Percentiles rank a stretch among this genome's conserved stretches.
Evolutionary conservation across 2,113 vertebrate genomes (phyloP).

Genomic region (Pyxicephalus adspersus): DNA sequence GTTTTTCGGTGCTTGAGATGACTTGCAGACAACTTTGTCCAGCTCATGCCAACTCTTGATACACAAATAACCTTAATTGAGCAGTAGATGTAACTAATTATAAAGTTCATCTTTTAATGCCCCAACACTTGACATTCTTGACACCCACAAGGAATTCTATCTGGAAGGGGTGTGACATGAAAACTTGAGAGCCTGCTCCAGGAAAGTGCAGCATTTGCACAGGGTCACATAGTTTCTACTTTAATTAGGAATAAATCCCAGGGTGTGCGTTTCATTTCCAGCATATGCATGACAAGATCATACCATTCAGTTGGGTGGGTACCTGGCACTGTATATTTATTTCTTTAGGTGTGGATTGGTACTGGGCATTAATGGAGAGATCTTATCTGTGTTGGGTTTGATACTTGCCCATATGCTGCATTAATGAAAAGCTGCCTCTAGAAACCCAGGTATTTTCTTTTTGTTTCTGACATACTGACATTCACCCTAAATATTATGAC

Average conservation of each 20-base stretch:
- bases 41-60: conserved; percentile 36
- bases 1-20: background rate
- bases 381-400: too few relatives aligned
- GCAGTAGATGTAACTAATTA: conserved; percentile 49
- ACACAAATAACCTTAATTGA: conserved; percentile 34
- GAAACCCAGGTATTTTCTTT: too few relatives aligned
- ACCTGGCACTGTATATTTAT: background rate
- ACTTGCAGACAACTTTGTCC: conserved; percentile 23
- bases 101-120: conserved; percentile 38
- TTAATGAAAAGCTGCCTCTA: too few relatives aligned
- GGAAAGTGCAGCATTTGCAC: conserved; percentile 19
- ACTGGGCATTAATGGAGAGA: too few relatives aligned
- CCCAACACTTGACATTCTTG: conserved; percentile 46
- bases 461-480: too few relatives aligned
- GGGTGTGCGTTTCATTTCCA: conserved; percentile 36
- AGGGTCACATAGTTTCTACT: conserved; percentile 51
- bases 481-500: too few relatives aligned
- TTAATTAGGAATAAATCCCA: conserved; percentile 39
- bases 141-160: conserved; percentile 50
- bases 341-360: conserved; percentile 10
- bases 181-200: conserved; percentile 31
- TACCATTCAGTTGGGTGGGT: conserved; percentile 40
- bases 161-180: conserved; percentile 25
- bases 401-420: too few relatives aligned
- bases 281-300: conserved; percentile 24